Conservation (phyloP, 2,113 vertebrate species). For the Callospermophilus lateralis region DNA sequence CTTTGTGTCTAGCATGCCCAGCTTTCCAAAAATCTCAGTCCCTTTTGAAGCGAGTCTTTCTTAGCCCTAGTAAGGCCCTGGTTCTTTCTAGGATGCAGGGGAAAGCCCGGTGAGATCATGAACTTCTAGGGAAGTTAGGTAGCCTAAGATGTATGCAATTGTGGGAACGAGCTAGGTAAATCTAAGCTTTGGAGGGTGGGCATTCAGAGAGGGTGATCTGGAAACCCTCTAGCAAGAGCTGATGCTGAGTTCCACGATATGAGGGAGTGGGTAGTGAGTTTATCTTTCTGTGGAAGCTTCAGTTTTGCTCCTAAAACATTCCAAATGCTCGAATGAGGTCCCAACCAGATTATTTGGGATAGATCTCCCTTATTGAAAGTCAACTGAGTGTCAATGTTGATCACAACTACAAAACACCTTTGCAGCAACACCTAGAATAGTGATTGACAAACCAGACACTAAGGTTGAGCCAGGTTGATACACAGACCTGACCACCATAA, state of each 20-base stretch:
- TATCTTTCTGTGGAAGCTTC: neutral
- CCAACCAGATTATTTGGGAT: neutral
- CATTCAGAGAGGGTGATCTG: neutral
- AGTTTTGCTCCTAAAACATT: neutral
- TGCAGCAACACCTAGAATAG: neutral
- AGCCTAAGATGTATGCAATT: neutral
- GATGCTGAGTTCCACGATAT: neutral
- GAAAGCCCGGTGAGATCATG: neutral
- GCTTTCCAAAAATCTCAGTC: neutral
- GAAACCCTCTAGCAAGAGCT: neutral
- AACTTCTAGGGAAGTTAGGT: neutral
- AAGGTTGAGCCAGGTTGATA: neutral
- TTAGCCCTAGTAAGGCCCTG: neutral
- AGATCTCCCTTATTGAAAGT: neutral
- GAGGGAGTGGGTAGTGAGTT: neutral
- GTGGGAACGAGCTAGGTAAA: neutral
- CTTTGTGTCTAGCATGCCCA: neutral
- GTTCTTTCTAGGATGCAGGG: neutral
- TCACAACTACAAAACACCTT: slow-evolving; percentile 17
- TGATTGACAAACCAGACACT: neutral
- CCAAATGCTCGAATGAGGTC: neutral
- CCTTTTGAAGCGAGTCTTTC: neutral
- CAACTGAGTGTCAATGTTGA: neutral
- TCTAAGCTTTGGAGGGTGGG: neutral
- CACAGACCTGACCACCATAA: neutral